These are phyloP conservation scores for Macroteleia sp. DNA, from an alignment of 2,888 invertebrate genomes.

Conservation along the genomic window DNA sequence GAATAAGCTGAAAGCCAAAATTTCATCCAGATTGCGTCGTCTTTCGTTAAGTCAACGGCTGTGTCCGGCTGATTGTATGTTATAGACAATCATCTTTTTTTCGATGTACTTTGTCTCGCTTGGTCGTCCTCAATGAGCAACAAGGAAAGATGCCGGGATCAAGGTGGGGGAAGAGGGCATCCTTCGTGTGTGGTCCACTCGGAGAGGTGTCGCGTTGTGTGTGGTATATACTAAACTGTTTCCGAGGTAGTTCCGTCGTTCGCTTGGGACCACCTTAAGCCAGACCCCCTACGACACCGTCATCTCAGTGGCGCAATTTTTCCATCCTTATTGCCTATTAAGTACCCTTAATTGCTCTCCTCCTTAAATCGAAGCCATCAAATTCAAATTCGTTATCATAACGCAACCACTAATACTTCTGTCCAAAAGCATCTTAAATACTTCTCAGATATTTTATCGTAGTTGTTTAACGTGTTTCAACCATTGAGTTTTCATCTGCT, in stretches of 20 bases:
- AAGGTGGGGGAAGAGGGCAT: constrained; percentile 66
- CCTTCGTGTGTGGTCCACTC: constrained; percentile 83
- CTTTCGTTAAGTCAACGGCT: constrained; percentile 34
- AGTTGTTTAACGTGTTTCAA: too few species aligned
- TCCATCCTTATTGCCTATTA: constrained; percentile 26
- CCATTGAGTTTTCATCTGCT: too few species aligned
- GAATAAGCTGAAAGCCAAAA: constrained; percentile 2
- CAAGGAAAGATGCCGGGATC: constrained; percentile 53
- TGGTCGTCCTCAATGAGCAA: constrained; percentile 30
- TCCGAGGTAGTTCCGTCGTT: constrained; percentile 72
- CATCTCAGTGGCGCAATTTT: constrained; percentile 21
- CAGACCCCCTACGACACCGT: constrained; percentile 41
- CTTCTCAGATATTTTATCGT: background rate
- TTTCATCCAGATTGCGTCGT: constrained; percentile 30
- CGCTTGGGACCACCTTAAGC: constrained; percentile 69
- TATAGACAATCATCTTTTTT: constrained; percentile 46
- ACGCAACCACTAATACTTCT: too few species aligned
- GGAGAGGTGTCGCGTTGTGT: constrained; percentile 83
- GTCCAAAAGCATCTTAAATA: constrained; percentile 2
- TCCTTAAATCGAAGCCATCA: background rate
- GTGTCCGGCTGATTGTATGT: constrained; percentile 39
- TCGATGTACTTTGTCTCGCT: constrained; percentile 30
- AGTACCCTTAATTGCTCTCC: constrained; percentile 23
- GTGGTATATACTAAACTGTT: constrained; percentile 81
- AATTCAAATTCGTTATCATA: background rate